These are phyloP conservation scores for Nettapus auritus DNA, from an alignment of 2,113 vertebrate species.

Conservation along the genomic window DNA sequence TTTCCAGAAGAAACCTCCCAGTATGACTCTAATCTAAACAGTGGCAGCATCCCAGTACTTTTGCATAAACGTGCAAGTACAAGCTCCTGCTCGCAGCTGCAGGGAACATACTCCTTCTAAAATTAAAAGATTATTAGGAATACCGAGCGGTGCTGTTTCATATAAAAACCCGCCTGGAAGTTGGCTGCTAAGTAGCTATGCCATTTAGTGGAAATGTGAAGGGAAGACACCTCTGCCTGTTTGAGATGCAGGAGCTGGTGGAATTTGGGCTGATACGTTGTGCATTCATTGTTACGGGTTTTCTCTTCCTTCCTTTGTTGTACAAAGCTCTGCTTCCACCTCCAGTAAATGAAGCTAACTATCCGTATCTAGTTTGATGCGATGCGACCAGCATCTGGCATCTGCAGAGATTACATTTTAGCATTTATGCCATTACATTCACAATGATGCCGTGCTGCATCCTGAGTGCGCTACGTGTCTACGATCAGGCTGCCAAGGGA, in stretches of 20 bases:
- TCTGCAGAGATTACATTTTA: background rate
- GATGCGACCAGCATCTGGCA: background rate
- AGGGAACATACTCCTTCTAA: background rate
- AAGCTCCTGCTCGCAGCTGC: background rate
- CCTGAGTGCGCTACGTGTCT: background rate
- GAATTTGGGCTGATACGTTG: background rate
- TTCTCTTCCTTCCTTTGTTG: background rate
- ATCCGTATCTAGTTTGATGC: accelerated
- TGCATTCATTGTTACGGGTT: background rate
- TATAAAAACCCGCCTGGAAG: background rate
- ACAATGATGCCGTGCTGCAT: accelerated
- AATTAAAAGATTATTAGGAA: background rate
- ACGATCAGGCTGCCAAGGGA: background rate
- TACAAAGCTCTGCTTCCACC: background rate
- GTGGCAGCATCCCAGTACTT: conserved; percentile 42
- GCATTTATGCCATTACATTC: background rate
- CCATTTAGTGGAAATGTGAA: background rate
- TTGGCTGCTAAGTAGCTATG: background rate
- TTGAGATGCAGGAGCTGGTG: background rate
- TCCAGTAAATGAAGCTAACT: background rate
- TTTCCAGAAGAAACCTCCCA: conserved; percentile 48
- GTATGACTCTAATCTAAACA: conserved; percentile 12
- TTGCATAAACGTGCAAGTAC: background rate
- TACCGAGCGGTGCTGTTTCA: background rate
- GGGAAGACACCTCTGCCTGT: background rate